Base-by-base conservation (phyloP, 2,113 vertebrate species). In the Gasterosteus aculeatus region DNA sequence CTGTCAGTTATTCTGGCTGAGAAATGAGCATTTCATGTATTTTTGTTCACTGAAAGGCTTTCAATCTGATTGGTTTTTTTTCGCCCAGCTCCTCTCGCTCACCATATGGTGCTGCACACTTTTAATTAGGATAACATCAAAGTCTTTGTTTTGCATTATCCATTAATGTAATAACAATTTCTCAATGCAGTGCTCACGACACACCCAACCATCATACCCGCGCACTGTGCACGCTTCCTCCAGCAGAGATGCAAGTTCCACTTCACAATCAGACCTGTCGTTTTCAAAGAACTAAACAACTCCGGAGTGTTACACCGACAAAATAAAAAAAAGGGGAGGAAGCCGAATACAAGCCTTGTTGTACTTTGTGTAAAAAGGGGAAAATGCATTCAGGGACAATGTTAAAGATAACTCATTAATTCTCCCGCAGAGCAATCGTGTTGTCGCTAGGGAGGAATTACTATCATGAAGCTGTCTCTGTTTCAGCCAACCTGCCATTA, bases 51-150 rank as follows among this genome's bases (percentile, higher is more conserved):
- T 75, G 78, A 79, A 69, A 92, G 88, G 93, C 93, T 94, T 93
- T 94, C 89, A 93, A 10, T 84, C 77, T 91, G 90, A 94, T 94
- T 94, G 92, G 22, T 26, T 26, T 26, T 26, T 94, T 94, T 93
- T 88, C 87, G 85, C 70, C 81, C 81, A 8, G 78, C 84, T 93
- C 79, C 80, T 93, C 86, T 87, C 87, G 85, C 88, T 88, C 85
- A 64, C 93, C 93, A 93, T 93, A 94, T 94, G 93, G 87, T 74
- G 85, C 78, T 47, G 90, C 86, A 92, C 90, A 87, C 80, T 92
- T 94, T 94, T 94, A 93, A 94, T 94, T 94, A 94, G 90, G 89
- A 91, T 94, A 93, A 94, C 90, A 94, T 92, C 83, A 79, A 69
- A 89, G 92, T 92, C 92, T 94, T 93, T 93, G 93, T 94, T 91